These are phyloP conservation scores for Danaus melanippus DNA, from an alignment of 1,140 invertebrate species.

Conservation along the genomic window DNA sequence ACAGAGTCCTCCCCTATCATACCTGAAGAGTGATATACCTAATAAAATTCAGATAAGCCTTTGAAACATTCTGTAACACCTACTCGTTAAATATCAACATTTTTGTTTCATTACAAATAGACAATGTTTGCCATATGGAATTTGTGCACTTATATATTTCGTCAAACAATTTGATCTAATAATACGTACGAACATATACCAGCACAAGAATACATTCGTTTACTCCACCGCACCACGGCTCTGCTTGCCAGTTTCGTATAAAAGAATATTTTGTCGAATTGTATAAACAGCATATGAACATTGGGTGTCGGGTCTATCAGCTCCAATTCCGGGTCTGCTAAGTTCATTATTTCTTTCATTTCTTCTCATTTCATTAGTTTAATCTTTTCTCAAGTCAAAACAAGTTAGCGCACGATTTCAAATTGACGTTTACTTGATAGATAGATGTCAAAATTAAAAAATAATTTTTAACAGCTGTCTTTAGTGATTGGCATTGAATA, in stretches of 20 bases:
- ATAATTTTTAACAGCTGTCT: conserved; percentile 9
- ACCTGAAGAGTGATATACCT: conserved; percentile 75
- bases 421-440: background rate
- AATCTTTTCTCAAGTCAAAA: conserved; percentile 1
- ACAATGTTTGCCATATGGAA: no score
- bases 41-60: conserved; percentile 1
- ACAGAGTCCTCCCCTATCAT: conserved; percentile 84
- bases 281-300: conserved; percentile 86
- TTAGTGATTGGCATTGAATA: conserved; percentile 4
- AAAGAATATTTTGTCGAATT: conserved; percentile 92
- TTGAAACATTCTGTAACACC: background rate
- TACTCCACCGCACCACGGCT: conserved; percentile 91
- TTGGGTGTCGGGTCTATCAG: conserved; percentile 94
- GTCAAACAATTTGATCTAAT: background rate
- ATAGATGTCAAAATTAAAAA: background rate
- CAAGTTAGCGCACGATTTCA: background rate
- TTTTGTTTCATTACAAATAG: no score
- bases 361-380: background rate
- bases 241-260: conserved; percentile 82
- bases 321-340: conserved; percentile 81
- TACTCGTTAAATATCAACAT: background rate
- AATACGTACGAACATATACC: conserved; percentile 69
- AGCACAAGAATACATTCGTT: conserved; percentile 91
- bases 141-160: no score
- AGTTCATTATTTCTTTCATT: conserved; percentile 44